Conservation (phyloP, 2,113 vertebrate genomes). For the Terrapene triunguis region DNA sequence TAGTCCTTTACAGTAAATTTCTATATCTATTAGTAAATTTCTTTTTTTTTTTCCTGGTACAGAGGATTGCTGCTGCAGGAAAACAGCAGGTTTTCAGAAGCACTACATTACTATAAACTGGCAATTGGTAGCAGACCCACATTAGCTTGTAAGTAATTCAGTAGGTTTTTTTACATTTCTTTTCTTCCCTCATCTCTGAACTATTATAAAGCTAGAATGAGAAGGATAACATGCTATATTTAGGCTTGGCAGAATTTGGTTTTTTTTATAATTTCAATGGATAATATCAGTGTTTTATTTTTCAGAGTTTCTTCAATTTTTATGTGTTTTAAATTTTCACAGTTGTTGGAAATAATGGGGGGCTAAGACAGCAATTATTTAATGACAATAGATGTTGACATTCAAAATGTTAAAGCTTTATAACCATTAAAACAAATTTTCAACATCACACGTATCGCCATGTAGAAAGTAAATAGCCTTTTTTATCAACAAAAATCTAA, state of each 20-base stretch:
- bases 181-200: not conserved
- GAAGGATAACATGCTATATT: not conserved
- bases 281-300: not conserved
- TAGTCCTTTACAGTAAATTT: not conserved
- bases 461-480: not conserved
- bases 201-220: conserved; percentile 8
- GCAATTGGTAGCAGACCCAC: conserved; percentile 97
- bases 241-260: not conserved
- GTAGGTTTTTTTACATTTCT: conserved; percentile 41
- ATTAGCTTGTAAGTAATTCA: conserved; percentile 95
- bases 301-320: not conserved
- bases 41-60: conserved; percentile 6
- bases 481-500: not conserved
- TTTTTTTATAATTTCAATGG: not conserved
- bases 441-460: not conserved
- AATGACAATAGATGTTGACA: not conserved
- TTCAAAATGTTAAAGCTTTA: not conserved
- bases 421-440: not conserved
- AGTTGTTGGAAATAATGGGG: not conserved
- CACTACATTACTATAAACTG: conserved; percentile 97
- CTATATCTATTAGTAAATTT: not conserved
- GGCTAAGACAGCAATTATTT: not conserved
- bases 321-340: not conserved
- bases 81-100: conserved; percentile 95
- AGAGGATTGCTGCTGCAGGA: conserved; percentile 98